Conservation (phyloP, 2,888 invertebrate genomes). For the Rhopalosiphum nymphaeae region DNA sequence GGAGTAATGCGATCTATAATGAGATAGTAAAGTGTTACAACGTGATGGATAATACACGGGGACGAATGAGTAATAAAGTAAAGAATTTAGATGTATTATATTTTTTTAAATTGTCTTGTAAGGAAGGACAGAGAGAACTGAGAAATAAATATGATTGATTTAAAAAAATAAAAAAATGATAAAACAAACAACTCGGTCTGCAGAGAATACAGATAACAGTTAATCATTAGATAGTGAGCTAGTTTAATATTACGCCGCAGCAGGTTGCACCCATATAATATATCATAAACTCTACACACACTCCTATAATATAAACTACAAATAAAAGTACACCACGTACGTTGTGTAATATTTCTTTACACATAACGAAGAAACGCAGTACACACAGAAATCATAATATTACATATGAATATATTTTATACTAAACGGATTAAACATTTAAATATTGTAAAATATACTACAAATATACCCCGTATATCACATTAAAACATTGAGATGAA, state of each 20-base stretch:
- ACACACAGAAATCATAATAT: neutral
- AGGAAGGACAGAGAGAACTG: neutral
- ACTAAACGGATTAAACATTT: neutral
- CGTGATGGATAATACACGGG: neutral
- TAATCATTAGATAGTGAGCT: neutral
- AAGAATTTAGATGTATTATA: neutral
- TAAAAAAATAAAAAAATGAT: neutral
- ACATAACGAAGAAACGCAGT: neutral
- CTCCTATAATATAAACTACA: neutral
- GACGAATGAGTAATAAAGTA: neutral
- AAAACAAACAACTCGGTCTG: neutral
- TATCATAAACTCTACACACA: neutral
- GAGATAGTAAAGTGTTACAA: neutral
- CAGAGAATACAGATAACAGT: neutral
- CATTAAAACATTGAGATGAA: neutral
- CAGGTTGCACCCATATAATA: neutral
- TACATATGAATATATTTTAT: neutral
- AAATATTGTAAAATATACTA: neutral
- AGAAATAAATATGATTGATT: neutral
- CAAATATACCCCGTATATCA: neutral
- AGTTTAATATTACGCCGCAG: neutral
- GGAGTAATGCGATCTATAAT: neutral
- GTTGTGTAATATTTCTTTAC: neutral
- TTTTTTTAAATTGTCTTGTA: neutral
- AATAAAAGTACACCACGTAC: neutral